A percentile compares a stretch with the other conserved stretches of the same genome.
Conservation (phyloP, 2,797 vertebrate species). For the Gambelia wislizenii region DNA sequence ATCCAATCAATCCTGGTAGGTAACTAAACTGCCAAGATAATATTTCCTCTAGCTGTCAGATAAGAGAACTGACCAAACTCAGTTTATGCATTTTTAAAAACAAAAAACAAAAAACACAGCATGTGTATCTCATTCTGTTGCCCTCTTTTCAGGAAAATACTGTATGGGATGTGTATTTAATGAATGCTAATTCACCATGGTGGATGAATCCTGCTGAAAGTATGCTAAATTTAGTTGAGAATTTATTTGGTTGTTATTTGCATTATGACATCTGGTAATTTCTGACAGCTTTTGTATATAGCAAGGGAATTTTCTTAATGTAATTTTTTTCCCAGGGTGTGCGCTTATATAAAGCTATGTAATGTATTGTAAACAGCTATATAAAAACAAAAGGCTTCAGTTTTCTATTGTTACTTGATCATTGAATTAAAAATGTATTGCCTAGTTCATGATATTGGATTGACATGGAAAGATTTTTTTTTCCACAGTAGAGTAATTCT, state of each 20-base stretch:
- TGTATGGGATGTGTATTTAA: slow-evolving; percentile 7
- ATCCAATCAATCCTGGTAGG: slow-evolving; percentile 83
- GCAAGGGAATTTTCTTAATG: neutral
- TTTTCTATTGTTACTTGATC: neutral
- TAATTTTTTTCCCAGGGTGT: neutral
- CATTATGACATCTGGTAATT: neutral
- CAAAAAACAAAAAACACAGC: too few relatives aligned
- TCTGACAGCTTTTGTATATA: neutral
- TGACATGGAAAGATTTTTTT: neutral
- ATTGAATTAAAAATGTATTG: neutral
- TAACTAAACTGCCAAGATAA: slow-evolving; percentile 60
- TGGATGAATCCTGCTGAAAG: slow-evolving; percentile 37
- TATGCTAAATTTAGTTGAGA: slow-evolving; percentile 16
- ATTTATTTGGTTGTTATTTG: neutral
- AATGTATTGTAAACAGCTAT: neutral
- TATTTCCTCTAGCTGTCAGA: slow-evolving; percentile 47
- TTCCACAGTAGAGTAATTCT: neutral
- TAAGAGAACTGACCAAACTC: slow-evolving; percentile 49
- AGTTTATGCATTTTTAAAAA: slow-evolving; percentile 51
- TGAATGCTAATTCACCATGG: slow-evolving; percentile 29
- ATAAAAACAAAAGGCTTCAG: neutral
- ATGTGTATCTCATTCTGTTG: accelerated
- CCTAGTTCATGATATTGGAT: neutral
- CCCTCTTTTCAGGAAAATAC: neutral
- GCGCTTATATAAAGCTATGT: neutral